Base-by-base conservation (phyloP, 2,113 vertebrate genomes). In the Ptilorrhoa leucosticta region DNA sequence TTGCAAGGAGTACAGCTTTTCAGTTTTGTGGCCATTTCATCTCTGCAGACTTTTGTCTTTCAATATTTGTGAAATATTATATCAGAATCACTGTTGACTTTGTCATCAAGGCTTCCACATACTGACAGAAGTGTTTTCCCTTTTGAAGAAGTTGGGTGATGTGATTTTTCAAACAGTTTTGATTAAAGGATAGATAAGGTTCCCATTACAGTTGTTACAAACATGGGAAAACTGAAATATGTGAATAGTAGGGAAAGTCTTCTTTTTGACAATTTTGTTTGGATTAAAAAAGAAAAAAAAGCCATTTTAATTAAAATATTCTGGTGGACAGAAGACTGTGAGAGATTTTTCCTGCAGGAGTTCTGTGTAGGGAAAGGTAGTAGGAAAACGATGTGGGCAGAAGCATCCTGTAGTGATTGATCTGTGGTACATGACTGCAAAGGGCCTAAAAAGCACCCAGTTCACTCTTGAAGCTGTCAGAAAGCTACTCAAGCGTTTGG, bases 111-210 rank as follows among this genome's bases (percentile, higher is more conserved):
- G 69, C 37, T 86, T 83, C 53, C 56, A 39, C 48, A 53, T 13
- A 42, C 26, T 4, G 9, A 87, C 47, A 91, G 71, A 77, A 88
- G 27, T 23, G 47, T 75, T 94, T 93, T 93, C 77, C 83, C 84
- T 72, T 65, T 69, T 22, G 89, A 79, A 94, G 56, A 89, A 63
- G 44, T 13, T 78, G 69, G 57, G 40, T 90, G 93, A 70, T 28
- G 27, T 63, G 87, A 89, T 71, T 84, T 92, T 83, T 88, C 86
- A 89, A 93, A 78, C 22, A 81, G 72, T 81, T 92, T 93, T 87
- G 83, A 78, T 87, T 78, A 35, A 89, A 24, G 9, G 27, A 50
- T 23, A 51, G 75, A 77, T 90, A 92, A 92, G 30, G 84, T 83
- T 87, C 76, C 69, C 72, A 57, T 65, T 71, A 87, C 31, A 60